Base-by-base conservation (phyloP, 2,113 vertebrate genomes). In the Zosterops lateralis region DNA sequence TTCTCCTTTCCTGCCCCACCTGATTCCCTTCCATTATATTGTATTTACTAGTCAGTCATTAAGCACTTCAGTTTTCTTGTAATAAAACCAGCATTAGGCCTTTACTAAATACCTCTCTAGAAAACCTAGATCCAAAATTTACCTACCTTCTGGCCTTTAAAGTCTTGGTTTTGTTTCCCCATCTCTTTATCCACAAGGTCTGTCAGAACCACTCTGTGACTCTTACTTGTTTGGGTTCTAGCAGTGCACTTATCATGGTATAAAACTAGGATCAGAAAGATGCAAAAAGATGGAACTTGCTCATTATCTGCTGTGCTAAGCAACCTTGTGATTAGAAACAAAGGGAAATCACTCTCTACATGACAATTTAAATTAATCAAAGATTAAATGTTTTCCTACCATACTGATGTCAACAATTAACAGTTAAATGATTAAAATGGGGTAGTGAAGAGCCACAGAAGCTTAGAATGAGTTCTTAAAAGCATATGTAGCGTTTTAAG, bases 71-170 rank as follows among this genome's bases (percentile, higher is more conserved):
- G 67, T 87, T 96, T 93, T 92, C 87, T 95, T 87, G 74, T 92
- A 90, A 91, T 92, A 80, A 94, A 96, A 80, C 74, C 17, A 90
- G 84, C 88, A 77, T 96, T 97, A 95, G 96, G 95, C 62, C 93
- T 96, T 89, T 91, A 90, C 92, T 92, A 92, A 97, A 97, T 96
- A 97, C 96, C 97, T 97, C 96, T 96, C 73, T 87, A 92, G 86
- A 95, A 93, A 95, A 91, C 60, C 58, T 78, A 75, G 72, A 64
- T 64, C n/a, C 38, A 45, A 82, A 84, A 95, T 86, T 80, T 36
- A 77, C 68, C 64, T 91, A 9, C 58, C 78, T 95, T 90, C 87
- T 96, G 92, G 90, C 89, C 91, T 97, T 95, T 82, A 71, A 86
- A 96, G 26, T 95, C 90, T 92, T 95, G 47, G 42, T 64, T 88